phyloP scores from a whole-genome alignment of 2,797 vertebrate genomes.

The Simalia tracyae region DNA sequence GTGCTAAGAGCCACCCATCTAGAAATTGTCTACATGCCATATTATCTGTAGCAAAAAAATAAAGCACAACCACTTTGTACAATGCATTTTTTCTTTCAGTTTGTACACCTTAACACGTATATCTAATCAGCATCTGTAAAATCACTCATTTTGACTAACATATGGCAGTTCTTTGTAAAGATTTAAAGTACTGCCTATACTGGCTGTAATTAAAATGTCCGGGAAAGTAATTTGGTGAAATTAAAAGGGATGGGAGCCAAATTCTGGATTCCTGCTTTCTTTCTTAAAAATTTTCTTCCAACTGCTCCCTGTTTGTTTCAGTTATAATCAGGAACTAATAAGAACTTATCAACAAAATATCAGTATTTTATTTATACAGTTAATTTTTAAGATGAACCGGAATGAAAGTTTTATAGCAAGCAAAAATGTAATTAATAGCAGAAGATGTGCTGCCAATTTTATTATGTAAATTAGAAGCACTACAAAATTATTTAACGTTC shows the following conservation, averaged over 20 bases:
- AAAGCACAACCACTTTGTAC: background rate
- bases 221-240: constrained; percentile 37
- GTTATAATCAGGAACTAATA: constrained; percentile 20
- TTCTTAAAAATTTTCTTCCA: background rate
- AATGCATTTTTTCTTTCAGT: background rate
- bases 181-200: constrained; percentile 19
- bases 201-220: constrained; percentile 36
- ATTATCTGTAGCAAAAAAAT: background rate
- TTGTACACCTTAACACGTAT: constrained; percentile 34
- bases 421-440: constrained; percentile 35
- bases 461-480: constrained; percentile 40
- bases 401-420: constrained; percentile 41
- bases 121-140: constrained; percentile 14
- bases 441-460: constrained; percentile 33
- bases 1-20: background rate
- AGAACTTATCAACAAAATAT: constrained; percentile 28
- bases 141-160: background rate
- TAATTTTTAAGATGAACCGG: constrained; percentile 32
- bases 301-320: constrained; percentile 18
- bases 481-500: constrained; percentile 34
- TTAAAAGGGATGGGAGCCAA: constrained; percentile 19
- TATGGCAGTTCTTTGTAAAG: constrained; percentile 1
- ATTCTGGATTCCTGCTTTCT: constrained; percentile 28
- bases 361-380: constrained; percentile 25
- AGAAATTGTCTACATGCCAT: background rate